phyloP scores from a whole-genome alignment of 2,113 vertebrate species.

The Rhynchopsitta pachyrhyncha region DNA sequence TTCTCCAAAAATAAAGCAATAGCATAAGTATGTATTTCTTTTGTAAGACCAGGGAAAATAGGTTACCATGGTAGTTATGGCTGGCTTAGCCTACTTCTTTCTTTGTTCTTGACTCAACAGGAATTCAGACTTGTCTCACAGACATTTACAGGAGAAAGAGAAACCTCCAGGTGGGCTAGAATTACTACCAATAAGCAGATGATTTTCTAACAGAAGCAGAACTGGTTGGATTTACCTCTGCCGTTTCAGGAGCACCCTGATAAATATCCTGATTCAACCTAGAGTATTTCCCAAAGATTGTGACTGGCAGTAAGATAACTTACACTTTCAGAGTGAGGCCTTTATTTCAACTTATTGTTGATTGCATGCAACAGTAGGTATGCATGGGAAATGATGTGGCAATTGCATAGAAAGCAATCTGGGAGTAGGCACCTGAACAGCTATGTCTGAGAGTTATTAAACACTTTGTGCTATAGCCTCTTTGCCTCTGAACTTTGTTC shows the following conservation, averaged over 20 bases:
- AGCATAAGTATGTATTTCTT: not conserved
- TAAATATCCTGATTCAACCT: not conserved
- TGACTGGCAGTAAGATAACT: not conserved
- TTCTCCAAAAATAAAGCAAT: not conserved
- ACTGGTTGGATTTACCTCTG: not conserved
- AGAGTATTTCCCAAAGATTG: not conserved
- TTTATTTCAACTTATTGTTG: not conserved
- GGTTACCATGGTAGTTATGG: not conserved
- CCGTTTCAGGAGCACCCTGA: not conserved
- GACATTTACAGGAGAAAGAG: not conserved
- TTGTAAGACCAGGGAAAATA: not conserved
- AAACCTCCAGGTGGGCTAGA: not conserved
- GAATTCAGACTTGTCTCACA: not conserved
- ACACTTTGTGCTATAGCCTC: not conserved
- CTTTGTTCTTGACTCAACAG: not conserved
- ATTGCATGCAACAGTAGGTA: not conserved
- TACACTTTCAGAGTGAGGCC: not conserved
- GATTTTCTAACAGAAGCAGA: not conserved
- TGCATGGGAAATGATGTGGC: fast-evolving
- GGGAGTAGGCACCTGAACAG: not conserved
- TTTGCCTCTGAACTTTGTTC: not conserved
- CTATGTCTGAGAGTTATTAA: not conserved
- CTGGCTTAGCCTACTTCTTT: not conserved
- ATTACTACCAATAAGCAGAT: not conserved
- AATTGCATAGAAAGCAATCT: not conserved